phyloP scores from a whole-genome alignment of 2,888 invertebrate species.

The Machimus atricapillus region DNA sequence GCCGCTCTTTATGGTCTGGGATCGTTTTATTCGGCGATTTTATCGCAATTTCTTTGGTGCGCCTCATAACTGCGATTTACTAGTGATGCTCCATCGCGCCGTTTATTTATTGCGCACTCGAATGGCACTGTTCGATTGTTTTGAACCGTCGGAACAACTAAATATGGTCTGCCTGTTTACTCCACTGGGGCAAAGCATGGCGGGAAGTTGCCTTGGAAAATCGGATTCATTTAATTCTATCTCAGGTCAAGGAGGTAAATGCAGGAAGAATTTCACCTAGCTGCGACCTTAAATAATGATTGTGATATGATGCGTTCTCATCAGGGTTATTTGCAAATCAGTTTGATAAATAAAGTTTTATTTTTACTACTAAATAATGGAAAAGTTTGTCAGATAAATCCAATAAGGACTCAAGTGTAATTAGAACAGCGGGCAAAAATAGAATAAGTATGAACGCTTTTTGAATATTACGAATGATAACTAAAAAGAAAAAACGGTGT shows the following conservation, averaged over 20 bases:
- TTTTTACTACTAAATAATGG: too few relatives aligned
- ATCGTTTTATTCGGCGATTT: conserved; percentile 2
- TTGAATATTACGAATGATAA: too few relatives aligned
- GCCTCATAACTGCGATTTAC: conserved; percentile 9
- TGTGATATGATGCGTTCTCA: background rate
- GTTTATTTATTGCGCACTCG: background rate
- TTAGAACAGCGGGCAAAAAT: too few relatives aligned
- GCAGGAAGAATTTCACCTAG: background rate
- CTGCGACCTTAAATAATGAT: background rate
- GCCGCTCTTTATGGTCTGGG: background rate
- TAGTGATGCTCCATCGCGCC: background rate
- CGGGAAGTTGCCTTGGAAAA: background rate
- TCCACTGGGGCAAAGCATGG: background rate
- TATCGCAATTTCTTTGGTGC: conserved; percentile 2
- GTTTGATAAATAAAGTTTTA: background rate
- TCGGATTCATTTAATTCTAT: background rate
- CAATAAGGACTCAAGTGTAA: too few relatives aligned
- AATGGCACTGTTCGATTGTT: conserved; percentile 18
- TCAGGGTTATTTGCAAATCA: background rate
- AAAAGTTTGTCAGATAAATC: too few relatives aligned
- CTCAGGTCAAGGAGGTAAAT: background rate
- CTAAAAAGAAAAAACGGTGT: too few relatives aligned
- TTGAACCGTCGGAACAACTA: background rate
- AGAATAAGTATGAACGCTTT: too few relatives aligned
- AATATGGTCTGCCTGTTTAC: background rate